Evolutionary conservation across 2,888 invertebrate genomes (phyloP).

Genomic region (Melanostoma scalare): DNA sequence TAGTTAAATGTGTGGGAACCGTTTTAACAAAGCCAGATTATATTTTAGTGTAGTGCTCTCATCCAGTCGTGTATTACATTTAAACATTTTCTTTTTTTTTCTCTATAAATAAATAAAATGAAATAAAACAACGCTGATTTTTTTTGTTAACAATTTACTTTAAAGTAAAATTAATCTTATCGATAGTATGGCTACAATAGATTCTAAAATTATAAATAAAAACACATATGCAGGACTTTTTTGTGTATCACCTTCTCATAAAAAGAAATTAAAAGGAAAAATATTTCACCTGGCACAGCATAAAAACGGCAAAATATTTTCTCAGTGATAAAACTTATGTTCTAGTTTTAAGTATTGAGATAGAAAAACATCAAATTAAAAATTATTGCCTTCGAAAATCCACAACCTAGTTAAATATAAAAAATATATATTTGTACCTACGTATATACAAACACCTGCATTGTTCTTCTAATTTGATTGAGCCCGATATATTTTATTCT

Average conservation of each 20-base stretch:
- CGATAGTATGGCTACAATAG: constrained; percentile 62
- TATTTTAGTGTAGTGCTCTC: no score
- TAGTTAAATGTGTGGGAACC: no score
- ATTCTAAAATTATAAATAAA: not conserved
- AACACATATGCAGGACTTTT: not conserved
- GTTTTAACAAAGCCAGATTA: no score
- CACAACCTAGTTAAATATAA: no score
- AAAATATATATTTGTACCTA: not conserved
- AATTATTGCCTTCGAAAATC: no score
- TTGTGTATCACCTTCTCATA: not conserved
- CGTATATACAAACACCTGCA: constrained; percentile 23
- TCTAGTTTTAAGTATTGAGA: not conserved
- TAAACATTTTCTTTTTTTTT: no score
- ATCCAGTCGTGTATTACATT: no score
- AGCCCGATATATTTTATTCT: constrained; percentile 4
- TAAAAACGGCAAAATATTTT: constrained; percentile 32
- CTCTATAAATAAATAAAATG: no score
- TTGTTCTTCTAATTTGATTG: constrained; percentile 6
- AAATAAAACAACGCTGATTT: no score
- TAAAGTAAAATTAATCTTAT: constrained; percentile 35
- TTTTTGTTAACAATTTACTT: not conserved
- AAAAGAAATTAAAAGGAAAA: constrained; percentile 6
- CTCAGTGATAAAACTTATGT: constrained; percentile 3
- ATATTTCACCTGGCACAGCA: constrained; percentile 47
- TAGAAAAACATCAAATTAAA: no score